Evolutionary conservation across 2,113 vertebrate species (phyloP).

Genomic region (Cavia porcellus): DNA sequence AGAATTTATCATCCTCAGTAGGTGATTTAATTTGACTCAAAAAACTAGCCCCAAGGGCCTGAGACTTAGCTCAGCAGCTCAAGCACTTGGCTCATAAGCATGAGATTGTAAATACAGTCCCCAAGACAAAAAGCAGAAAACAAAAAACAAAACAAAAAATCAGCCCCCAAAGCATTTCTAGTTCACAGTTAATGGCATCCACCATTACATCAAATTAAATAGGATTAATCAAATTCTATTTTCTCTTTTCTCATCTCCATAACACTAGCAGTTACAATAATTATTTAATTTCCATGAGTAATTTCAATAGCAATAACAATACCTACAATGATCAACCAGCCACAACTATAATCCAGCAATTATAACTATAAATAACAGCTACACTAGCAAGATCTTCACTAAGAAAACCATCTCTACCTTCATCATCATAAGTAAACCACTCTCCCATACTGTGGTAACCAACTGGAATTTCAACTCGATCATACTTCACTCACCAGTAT

Average conservation of each 20-base stretch:
- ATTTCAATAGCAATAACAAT: not conserved
- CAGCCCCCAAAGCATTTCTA: not conserved
- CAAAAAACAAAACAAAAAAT: too few relatives aligned
- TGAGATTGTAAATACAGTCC: too few relatives aligned
- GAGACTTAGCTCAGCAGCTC: too few relatives aligned
- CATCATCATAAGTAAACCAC: too few relatives aligned
- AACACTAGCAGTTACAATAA: not conserved
- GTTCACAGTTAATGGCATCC: not conserved
- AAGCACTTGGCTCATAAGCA: too few relatives aligned
- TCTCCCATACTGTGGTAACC: too few relatives aligned
- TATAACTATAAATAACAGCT: not conserved
- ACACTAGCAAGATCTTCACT: too few relatives aligned
- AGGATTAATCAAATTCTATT: not conserved
- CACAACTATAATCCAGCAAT: not conserved
- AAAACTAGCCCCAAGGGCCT: not conserved
- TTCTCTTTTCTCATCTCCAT: not conserved
- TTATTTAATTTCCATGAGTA: not conserved
- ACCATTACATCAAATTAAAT: not conserved
- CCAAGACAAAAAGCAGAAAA: too few relatives aligned
- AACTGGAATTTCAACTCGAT: too few relatives aligned
- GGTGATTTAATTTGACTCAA: not conserved
- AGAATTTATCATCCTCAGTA: not conserved
- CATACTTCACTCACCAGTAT: too few relatives aligned
- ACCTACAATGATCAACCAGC: not conserved
- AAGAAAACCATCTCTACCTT: too few relatives aligned